Base-by-base conservation (phyloP, 35 echinoderm and acorn worm genomes). In the Hemicentrotus pulcherrimus region DNA sequence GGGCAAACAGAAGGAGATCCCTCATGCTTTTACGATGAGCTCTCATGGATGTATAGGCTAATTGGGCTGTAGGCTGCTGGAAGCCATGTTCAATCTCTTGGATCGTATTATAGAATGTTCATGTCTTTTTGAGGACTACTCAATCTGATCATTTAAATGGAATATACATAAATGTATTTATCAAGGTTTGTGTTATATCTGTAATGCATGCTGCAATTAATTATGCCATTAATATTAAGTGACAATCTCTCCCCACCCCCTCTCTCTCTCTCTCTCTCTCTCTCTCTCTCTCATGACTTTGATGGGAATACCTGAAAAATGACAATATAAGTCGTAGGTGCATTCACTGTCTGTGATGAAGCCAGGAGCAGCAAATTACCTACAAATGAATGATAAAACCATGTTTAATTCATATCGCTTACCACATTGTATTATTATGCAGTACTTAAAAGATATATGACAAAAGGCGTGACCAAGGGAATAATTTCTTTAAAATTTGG, bases 1-100 rank as follows among this genome's bases (percentile, higher is more conserved):
- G 91, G 41, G 91, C 45, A 18, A 93, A 93, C 30, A 93, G 91
- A 33, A 93, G 91, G 46, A 47, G 91, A 58, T 93, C 91, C 9
- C 30, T 93, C 10, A 32, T 93, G 91, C 30, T 93, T 8, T 18
- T 93, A n/a, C 46, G 91, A 31, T 93, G 91, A 93, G 88, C 9
- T 47, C 88, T 90, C 88, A 47, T 30, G 4, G 5, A 18, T 30
- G 4, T 0, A 18, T 41, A 24, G 7, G 65, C 22, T 28, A 28
- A 70, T 70, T 24, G 22, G 4, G 2, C 24, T 0, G 22, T 78
- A 28, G 19, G 65, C 65, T 78, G 22, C 65, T 28, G 9, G 65
- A 8, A 78, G 15, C 65, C 28, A 78, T 22, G 28, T 22, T 78
- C 19, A 28, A 78, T 28, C 65, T 78, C 24, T 78, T 11, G 35